A percentile compares a stretch with the other conserved stretches of the same genome.
Evolutionary conservation across 2,113 vertebrate species (phyloP).

Genomic region (Trochalopteron elliotii): DNA sequence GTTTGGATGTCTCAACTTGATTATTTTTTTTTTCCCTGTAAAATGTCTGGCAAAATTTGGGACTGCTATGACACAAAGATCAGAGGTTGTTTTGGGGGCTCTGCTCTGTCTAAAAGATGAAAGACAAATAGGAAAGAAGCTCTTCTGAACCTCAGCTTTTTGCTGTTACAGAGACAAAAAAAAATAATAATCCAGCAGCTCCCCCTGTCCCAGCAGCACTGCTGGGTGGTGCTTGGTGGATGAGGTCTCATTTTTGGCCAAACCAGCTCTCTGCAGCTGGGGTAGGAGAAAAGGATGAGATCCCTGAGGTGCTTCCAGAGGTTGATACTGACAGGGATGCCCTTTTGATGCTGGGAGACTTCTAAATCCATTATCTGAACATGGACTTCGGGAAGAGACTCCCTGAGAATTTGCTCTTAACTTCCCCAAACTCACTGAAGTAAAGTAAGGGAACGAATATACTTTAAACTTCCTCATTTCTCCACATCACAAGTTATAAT

Average conservation of each 20-base stretch:
- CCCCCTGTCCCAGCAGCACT: not conserved
- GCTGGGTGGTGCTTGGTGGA: not conserved
- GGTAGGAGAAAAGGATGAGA: not conserved
- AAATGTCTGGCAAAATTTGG: not conserved
- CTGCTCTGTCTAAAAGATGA: not conserved
- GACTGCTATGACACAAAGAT: not conserved
- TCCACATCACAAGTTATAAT: constrained; percentile 49
- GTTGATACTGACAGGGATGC: not conserved
- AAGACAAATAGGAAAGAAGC: not conserved
- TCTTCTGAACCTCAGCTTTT: not conserved
- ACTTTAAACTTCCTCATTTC: not conserved
- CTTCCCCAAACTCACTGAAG: not conserved
- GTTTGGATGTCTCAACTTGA: not conserved
- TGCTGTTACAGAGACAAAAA: not conserved
- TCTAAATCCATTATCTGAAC: not conserved
- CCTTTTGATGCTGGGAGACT: not conserved
- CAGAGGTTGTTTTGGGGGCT: not conserved
- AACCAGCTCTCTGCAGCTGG: not conserved
- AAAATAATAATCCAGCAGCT: not conserved
- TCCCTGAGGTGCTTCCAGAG: not conserved
- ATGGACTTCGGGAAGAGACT: not conserved
- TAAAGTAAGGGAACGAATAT: not conserved
- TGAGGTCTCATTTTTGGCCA: not conserved
- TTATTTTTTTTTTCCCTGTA: not conserved
- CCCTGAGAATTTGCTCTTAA: not conserved